Conservation (phyloP, 2,888 invertebrate genomes). For the Lithophane semibrunnea region DNA sequence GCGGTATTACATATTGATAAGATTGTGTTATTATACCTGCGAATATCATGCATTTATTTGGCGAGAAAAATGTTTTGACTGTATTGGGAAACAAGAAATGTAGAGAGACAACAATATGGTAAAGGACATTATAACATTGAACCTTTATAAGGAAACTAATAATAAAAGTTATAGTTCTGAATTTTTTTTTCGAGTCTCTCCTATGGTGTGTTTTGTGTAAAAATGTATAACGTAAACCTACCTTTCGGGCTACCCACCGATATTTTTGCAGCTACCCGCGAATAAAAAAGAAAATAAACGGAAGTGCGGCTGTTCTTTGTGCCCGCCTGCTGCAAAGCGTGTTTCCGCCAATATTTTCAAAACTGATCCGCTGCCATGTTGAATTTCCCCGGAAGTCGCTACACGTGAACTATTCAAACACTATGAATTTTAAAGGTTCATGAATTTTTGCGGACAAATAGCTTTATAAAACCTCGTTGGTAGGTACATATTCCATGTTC, state of each 20-base stretch:
- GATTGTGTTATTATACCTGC: conserved; percentile 14
- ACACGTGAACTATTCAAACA: conserved; percentile 16
- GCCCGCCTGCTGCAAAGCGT: conserved; percentile 4
- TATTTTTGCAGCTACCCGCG: background rate
- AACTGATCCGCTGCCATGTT: conserved; percentile 44
- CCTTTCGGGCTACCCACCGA: too few relatives aligned
- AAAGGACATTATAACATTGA: background rate
- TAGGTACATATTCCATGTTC: background rate
- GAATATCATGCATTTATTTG: conserved; percentile 11
- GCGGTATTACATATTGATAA: conserved; percentile 20
- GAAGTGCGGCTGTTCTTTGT: conserved; percentile 11
- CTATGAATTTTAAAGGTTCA: conserved; percentile 42
- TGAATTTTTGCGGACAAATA: conserved; percentile 29
- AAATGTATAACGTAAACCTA: background rate
- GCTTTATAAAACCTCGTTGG: background rate
- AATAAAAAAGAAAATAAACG: conserved; percentile 10
- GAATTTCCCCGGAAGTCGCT: conserved; percentile 31
- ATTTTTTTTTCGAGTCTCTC: background rate
- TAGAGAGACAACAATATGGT: background rate
- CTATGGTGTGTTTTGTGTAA: background rate
- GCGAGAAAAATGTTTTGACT: background rate
- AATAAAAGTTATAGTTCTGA: background rate
- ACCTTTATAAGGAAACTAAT: background rate
- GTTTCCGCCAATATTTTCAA: conserved; percentile 48
- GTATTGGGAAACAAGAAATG: background rate